These are phyloP conservation scores for Dasypus novemcinctus DNA, from an alignment of 2,113 vertebrate genomes.

Conservation along the genomic window DNA sequence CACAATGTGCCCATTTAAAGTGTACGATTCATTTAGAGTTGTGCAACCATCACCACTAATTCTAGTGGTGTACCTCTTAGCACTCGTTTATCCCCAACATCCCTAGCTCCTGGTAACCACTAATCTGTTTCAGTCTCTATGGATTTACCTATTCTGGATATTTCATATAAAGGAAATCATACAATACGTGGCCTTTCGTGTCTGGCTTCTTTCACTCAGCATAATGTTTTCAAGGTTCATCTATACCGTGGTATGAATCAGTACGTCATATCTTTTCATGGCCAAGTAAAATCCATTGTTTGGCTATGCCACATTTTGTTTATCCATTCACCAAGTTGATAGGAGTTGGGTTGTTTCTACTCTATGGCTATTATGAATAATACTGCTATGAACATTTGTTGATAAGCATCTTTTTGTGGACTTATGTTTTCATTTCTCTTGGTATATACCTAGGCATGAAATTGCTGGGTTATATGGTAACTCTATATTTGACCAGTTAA, in stretches of 20 bases:
- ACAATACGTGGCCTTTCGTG: neutral
- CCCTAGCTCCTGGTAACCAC: neutral
- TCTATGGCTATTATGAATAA: neutral
- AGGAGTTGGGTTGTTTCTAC: neutral
- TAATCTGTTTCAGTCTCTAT: neutral
- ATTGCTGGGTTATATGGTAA: neutral
- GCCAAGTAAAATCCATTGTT: neutral
- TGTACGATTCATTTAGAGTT: neutral
- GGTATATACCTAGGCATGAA: neutral
- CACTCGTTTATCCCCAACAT: neutral
- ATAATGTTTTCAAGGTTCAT: neutral
- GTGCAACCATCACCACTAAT: neutral
- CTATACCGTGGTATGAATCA: neutral
- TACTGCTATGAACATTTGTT: neutral
- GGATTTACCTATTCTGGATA: neutral
- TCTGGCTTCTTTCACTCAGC: neutral
- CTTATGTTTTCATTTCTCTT: neutral
- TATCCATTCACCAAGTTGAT: neutral
- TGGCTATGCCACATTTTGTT: neutral
- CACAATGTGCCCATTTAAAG: neutral
- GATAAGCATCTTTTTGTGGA: neutral
- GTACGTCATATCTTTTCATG: neutral
- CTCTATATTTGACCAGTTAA: neutral
- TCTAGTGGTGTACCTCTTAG: neutral
- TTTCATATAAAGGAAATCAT: neutral